Base-by-base conservation (phyloP, 2,888 invertebrate species). In the Spatulosminthurus flaviceps region DNA sequence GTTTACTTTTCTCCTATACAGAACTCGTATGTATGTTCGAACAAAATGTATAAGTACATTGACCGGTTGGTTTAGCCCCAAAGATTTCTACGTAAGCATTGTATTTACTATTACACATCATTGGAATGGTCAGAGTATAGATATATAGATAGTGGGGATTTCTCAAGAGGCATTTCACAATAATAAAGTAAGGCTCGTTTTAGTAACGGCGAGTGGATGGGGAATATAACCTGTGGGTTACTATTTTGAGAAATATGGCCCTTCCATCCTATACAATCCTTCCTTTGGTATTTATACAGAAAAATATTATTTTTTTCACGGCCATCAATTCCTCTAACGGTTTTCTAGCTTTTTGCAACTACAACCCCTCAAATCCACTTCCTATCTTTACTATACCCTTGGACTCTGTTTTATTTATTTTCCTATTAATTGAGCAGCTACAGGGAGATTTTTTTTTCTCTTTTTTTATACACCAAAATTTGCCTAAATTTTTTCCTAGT, bases 181-280 rank as follows among this genome's bases (percentile, higher is more conserved):
- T 51, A 51, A 51, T 51, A 51, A 51, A 51, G 16, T 5, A 51
- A 51, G 9, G 16, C 51, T 51, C 51, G n/a, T 51, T 51, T 2
- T 11, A 51, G 51, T 19, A 2, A 13, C 16, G 51, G n/a, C 51
- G 51, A 51, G 51, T 51, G 51, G 51, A 51, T 19, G 16, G n/a
- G n/a, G 51, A 13, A 51, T 19, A 51, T 51, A 51, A 51, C 51
- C 51, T 51, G 9, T 51, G 51, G 41, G 51, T 51, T 51, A 51
- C 16, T 51, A 51, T 51, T 51, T 51, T 51, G 51, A 51, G 16
- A 51, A 51, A 51, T 51, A 51, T n/a, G 51, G 51, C 51, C 51
- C 51, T 51, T 51, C n/a, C 13, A 41, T 41, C 41, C 41, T 41
- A 41, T 41, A n/a, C 41, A 9, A 7, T n/a, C 2, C 51, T 11